Evolutionary conservation across 2,888 invertebrate genomes (phyloP).

Genomic region (Drosophila imparisetae): DNA sequence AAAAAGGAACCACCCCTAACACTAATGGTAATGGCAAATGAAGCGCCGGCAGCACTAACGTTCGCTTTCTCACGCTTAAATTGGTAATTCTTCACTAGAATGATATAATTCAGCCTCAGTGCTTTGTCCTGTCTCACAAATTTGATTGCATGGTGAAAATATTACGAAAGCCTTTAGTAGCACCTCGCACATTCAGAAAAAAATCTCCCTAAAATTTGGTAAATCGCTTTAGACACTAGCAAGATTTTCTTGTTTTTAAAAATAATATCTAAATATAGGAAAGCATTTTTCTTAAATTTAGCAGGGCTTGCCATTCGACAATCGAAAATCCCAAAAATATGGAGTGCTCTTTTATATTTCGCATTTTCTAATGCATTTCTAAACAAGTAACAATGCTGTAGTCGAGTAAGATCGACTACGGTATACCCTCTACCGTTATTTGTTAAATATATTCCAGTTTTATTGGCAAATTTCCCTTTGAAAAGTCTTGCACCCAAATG

Average conservation of each 20-base stretch:
- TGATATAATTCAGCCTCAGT: conserved; percentile 8
- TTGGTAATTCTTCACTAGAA: conserved; percentile 47
- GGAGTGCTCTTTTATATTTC: neutral
- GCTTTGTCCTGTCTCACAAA: neutral
- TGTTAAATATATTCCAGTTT: too few species aligned
- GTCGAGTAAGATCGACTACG: too few species aligned
- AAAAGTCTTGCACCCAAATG: too few species aligned
- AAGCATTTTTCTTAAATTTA: neutral
- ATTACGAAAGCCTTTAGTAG: neutral
- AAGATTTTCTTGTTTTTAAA: neutral
- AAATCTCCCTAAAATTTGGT: neutral
- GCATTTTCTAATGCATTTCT: neutral
- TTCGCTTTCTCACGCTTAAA: conserved; percentile 43
- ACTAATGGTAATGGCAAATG: conserved; percentile 40
- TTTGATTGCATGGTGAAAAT: neutral
- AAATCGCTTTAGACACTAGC: neutral
- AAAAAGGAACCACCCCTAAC: conserved; percentile 48
- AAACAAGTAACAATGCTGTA: too few species aligned
- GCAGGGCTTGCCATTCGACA: neutral
- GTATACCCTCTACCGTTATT: too few species aligned
- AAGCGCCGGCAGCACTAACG: conserved; percentile 57
- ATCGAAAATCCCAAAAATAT: neutral
- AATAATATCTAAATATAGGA: neutral
- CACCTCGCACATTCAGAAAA: neutral
- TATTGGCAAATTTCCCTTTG: too few species aligned